phyloP scores from a whole-genome alignment of 2,113 vertebrate genomes.

The Dermatemys mawii region DNA sequence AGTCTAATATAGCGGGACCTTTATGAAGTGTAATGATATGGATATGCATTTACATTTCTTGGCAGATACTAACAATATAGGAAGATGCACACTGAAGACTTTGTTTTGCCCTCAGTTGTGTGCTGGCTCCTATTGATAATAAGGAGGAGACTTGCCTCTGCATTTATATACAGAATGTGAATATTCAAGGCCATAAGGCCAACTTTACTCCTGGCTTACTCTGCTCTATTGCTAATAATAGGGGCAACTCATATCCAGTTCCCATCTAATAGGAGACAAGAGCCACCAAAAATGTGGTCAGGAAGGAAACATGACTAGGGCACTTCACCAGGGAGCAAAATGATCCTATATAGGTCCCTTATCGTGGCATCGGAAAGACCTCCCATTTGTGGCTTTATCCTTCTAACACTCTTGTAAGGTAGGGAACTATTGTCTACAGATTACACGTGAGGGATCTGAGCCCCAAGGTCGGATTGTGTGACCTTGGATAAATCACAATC shows the following conservation, averaged over 20 bases:
- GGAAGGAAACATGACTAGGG: background rate
- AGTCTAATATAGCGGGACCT: background rate
- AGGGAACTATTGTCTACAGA: too few species aligned
- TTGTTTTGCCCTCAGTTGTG: background rate
- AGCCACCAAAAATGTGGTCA: background rate
- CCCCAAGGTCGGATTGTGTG: too few species aligned
- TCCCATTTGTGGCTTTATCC: background rate
- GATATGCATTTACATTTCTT: background rate
- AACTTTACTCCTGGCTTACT: background rate
- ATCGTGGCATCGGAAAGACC: background rate
- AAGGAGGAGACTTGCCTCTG: background rate
- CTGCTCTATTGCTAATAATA: background rate
- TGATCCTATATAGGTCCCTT: background rate
- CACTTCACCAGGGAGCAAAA: background rate
- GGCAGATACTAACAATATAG: background rate
- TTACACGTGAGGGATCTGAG: too few species aligned
- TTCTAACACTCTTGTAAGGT: too few species aligned
- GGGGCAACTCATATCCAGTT: background rate
- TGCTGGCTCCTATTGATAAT: background rate
- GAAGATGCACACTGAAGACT: too few species aligned
- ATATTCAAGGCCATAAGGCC: background rate
- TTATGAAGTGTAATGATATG: background rate
- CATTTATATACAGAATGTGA: background rate
- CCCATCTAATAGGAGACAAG: background rate
- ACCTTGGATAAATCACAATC: too few species aligned